These are phyloP conservation scores for Tetrax tetrax DNA, from an alignment of 2,113 vertebrate genomes.

Conservation along the genomic window DNA sequence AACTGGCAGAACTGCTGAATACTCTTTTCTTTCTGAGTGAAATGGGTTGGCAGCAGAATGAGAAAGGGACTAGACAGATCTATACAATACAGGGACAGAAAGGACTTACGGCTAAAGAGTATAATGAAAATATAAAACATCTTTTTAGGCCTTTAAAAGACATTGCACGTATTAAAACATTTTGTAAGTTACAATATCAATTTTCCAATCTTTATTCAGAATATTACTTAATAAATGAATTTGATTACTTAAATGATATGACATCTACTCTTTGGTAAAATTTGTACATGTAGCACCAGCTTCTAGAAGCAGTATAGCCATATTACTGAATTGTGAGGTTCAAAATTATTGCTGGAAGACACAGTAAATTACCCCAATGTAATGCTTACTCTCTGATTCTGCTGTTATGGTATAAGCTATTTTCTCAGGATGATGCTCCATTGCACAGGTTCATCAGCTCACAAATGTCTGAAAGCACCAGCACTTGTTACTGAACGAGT, in stretches of 20 bases:
- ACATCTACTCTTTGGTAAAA: neutral
- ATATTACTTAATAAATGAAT: neutral
- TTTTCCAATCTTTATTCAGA: neutral
- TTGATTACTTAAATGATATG: neutral
- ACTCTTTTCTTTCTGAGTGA: neutral
- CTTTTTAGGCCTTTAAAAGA: neutral
- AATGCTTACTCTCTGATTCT: neutral
- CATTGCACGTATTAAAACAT: neutral
- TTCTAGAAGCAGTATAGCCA: neutral
- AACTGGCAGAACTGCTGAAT: conserved; percentile 9
- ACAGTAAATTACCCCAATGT: neutral
- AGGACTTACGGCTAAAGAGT: neutral
- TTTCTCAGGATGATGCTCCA: neutral
- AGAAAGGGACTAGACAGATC: neutral
- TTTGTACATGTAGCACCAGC: neutral
- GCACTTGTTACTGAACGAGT: neutral
- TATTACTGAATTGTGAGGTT: neutral
- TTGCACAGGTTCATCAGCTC: neutral
- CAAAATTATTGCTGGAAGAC: neutral
- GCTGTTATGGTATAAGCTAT: neutral
- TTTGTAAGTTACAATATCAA: neutral
- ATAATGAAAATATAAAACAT: neutral
- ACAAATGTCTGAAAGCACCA: neutral
- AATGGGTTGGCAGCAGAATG: neutral
- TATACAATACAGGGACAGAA: neutral